Evolutionary conservation across 1,140 invertebrate genomes (phyloP).

Genomic region (Eupristina koningsbergeri): DNA sequence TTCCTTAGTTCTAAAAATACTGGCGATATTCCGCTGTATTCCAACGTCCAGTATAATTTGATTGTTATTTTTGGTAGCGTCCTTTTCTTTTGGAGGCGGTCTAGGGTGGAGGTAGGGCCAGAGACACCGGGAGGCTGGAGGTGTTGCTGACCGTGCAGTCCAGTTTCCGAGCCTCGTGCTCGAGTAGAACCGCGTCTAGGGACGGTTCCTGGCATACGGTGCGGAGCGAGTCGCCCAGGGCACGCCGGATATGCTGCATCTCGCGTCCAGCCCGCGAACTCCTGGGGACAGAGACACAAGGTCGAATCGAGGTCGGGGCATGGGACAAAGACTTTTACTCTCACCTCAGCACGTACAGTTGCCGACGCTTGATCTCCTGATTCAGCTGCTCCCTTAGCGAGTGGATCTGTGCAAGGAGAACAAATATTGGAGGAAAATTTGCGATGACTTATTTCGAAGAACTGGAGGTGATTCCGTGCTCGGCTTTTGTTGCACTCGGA

Average conservation of each 20-base stretch:
- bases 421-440: not conserved
- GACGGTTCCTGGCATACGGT: constrained; percentile 87
- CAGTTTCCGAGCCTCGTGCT: constrained; percentile 88
- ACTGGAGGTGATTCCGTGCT: too few species aligned
- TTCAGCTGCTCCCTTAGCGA: constrained; percentile 86
- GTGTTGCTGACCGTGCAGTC: constrained; percentile 78
- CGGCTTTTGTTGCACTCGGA: too few species aligned
- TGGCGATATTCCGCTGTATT: too few species aligned
- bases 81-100: constrained; percentile 54
- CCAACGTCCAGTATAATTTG: too few species aligned
- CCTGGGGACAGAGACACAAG: constrained; percentile 63
- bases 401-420: constrained; percentile 74
- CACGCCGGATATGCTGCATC: constrained; percentile 86
- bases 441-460: too few species aligned
- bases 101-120: constrained; percentile 54
- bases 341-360: constrained; percentile 80
- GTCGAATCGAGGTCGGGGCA: not conserved
- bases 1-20: too few species aligned
- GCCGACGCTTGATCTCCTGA: constrained; percentile 88
- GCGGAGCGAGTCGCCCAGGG: constrained; percentile 87
- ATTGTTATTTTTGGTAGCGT: too few species aligned
- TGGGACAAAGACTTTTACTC: not conserved
- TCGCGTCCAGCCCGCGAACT: constrained; percentile 87
- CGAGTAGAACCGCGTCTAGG: constrained; percentile 85
- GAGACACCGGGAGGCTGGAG: constrained; percentile 71